Conservation (phyloP, 2,888 invertebrate genomes). For the Synanthedon vespiformis region DNA sequence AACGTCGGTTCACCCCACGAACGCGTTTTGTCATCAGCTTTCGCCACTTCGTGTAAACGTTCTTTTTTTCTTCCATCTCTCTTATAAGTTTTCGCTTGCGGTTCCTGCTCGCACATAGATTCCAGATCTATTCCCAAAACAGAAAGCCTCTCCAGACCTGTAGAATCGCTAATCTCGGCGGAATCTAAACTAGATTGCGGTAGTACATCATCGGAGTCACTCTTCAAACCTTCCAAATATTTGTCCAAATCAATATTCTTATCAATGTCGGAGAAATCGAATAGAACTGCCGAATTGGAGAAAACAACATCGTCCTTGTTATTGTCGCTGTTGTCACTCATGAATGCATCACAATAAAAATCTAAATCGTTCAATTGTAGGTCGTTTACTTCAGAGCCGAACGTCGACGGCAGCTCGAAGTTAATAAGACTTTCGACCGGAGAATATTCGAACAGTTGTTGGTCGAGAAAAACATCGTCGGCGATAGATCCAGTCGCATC, state of each 20-base stretch:
- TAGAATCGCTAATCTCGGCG: constrained; percentile 11
- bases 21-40: constrained; percentile 26
- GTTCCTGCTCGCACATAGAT: constrained; percentile 30
- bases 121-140: constrained; percentile 25
- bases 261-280: constrained; percentile 56
- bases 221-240: constrained; percentile 45
- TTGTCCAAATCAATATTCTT: constrained; percentile 49
- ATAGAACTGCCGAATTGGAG: constrained; percentile 32
- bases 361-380: constrained; percentile 53
- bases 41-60: constrained; percentile 7
- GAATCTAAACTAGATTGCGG: constrained; percentile 23
- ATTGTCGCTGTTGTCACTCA: constrained; percentile 39
- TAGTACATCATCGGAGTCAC: constrained; percentile 38
- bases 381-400: constrained; percentile 34
- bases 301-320: constrained; percentile 34
- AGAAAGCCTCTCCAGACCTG: constrained; percentile 26
- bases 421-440: constrained; percentile 60
- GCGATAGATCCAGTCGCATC: constrained; percentile 36
- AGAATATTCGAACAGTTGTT: constrained; percentile 54
- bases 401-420: constrained; percentile 45
- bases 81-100: constrained; percentile 23
- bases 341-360: constrained; percentile 49
- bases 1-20: constrained; percentile 55
- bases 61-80: constrained; percentile 13
- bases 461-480: constrained; percentile 46